Percentiles rank a stretch among this genome's conserved stretches.
Conservation (phyloP, 2,888 invertebrate species). For the Patella caerulea region DNA sequence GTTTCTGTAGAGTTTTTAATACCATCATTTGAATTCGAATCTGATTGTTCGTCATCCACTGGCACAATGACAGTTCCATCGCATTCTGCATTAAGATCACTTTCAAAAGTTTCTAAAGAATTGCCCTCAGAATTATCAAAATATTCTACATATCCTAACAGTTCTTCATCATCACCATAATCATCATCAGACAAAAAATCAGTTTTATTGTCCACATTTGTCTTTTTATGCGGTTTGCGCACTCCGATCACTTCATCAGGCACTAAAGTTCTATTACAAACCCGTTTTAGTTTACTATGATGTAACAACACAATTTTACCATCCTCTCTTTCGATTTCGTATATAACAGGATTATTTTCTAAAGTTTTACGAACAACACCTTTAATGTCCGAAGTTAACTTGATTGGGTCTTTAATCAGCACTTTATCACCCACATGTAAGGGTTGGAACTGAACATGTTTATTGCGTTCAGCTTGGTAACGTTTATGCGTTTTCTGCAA, state of each 20-base stretch:
- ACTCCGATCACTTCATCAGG: neutral
- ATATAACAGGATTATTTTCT: conserved; percentile 5
- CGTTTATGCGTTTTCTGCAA: neutral
- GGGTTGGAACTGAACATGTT: neutral
- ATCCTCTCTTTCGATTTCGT: neutral
- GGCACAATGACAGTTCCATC: neutral
- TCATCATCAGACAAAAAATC: too few relatives aligned
- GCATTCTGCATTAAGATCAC: neutral
- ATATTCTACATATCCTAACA: neutral
- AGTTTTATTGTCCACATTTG: neutral
- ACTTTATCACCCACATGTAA: neutral
- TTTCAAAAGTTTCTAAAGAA: neutral
- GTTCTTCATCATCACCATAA: too few relatives aligned
- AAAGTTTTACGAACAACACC: neutral
- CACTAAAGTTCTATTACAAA: neutral
- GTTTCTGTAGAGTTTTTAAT: neutral
- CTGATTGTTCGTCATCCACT: neutral
- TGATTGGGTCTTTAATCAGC: neutral
- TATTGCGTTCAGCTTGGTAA: neutral
- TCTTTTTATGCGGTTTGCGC: neutral
- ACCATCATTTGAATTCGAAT: too few relatives aligned
- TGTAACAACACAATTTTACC: neutral
- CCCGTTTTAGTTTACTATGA: neutral
- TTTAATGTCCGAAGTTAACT: neutral
- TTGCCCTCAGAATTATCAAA: neutral